Percentiles rank a stretch among this genome's conserved stretches.
phyloP scores from a whole-genome alignment of 2,113 vertebrate genomes.

The Anthoscopus minutus region DNA sequence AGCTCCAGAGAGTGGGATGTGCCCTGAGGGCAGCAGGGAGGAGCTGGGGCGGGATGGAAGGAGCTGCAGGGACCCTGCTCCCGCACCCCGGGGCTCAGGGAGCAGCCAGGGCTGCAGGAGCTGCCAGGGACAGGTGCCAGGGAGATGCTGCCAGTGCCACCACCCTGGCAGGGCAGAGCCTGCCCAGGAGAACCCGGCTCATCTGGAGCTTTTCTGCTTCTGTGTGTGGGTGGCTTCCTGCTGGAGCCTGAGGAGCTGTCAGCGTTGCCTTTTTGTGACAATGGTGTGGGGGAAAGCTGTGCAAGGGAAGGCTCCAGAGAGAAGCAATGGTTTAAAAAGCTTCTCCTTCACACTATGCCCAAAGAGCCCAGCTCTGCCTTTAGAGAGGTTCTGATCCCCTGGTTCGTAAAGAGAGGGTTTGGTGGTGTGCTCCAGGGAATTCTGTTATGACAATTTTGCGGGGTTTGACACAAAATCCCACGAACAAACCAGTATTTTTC shows the following conservation, averaged over 20 bases:
- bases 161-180: background rate
- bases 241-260: background rate
- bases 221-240: slow-evolving; percentile 1
- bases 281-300: slow-evolving; percentile 6
- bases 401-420: background rate
- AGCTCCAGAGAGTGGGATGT: background rate
- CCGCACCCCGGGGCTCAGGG: rapidly evolving
- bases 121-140: background rate
- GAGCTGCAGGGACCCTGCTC: background rate
- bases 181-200: background rate
- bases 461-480: background rate
- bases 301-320: background rate
- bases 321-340: background rate
- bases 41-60: rapidly evolving
- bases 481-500: background rate
- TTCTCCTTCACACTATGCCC: background rate
- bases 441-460: background rate
- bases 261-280: background rate
- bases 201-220: background rate
- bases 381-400: background rate
- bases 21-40: background rate
- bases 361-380: background rate
- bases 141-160: background rate
- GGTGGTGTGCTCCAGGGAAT: background rate
- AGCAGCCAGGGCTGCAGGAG: background rate